A percentile compares a stretch with the other conserved stretches of the same genome.
phyloP scores from a whole-genome alignment of 2,888 invertebrate genomes.

The Apoda limacodes region DNA sequence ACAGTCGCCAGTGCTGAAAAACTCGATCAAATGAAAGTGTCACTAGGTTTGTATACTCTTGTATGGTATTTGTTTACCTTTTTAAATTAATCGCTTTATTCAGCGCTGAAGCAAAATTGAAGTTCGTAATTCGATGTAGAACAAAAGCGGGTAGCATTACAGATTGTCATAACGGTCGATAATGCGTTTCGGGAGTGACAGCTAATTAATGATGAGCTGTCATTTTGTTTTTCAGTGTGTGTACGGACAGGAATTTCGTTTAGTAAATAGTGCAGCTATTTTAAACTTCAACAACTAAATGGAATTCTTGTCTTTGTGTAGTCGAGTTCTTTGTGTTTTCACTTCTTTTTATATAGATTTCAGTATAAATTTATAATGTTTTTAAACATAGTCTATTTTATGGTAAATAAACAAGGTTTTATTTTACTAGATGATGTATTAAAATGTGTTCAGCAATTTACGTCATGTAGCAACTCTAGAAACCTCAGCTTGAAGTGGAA shows the following conservation, averaged over 20 bases:
- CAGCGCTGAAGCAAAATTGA: slow-evolving; percentile 29
- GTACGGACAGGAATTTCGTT: slow-evolving; percentile 10
- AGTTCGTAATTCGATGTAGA: slow-evolving; percentile 27
- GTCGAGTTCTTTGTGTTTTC: no score
- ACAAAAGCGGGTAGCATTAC: slow-evolving; percentile 32
- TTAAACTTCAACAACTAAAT: no score
- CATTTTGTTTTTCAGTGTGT: slow-evolving; percentile 15
- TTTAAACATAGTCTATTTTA: no score
- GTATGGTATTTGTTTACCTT: background rate
- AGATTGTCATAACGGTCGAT: slow-evolving; percentile 42
- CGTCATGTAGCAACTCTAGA: no score
- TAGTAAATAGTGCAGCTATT: no score
- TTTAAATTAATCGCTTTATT: slow-evolving; percentile 1
- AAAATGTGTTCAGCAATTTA: no score
- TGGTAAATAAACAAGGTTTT: no score
- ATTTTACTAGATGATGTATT: no score
- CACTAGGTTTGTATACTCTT: background rate
- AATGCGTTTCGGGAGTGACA: slow-evolving; percentile 32
- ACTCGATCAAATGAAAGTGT: background rate
- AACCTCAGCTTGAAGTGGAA: no score
- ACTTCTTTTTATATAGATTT: no score
- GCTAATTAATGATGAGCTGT: slow-evolving; percentile 27
- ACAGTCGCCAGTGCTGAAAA: slow-evolving; percentile 5
- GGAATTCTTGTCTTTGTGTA: no score
- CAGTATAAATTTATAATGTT: no score